Evolutionary conservation across 2,888 invertebrate species (phyloP).

Genomic region (Drosophila neutralis): DNA sequence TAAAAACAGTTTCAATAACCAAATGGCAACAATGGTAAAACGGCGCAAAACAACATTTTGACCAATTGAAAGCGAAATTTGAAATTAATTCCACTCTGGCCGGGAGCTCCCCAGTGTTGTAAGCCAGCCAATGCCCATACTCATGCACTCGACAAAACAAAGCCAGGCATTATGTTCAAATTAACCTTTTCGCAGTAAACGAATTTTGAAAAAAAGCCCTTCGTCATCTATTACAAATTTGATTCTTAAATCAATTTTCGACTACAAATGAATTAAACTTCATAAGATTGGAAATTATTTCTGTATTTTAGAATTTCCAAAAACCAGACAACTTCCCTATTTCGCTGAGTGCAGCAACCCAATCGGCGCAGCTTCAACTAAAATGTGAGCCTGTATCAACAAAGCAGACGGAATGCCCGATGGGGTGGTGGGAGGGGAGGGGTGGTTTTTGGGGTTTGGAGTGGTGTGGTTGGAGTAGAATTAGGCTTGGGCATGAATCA

Average conservation of each 20-base stretch:
- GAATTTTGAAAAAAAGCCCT: background rate
- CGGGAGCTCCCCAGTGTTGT: constrained; percentile 21
- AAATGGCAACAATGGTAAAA: constrained; percentile 31
- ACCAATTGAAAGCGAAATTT: constrained; percentile 70
- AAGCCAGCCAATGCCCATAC: background rate
- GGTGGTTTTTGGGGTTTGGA: background rate
- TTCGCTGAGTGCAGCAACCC: background rate
- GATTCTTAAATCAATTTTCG: background rate
- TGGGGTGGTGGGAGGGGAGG: background rate
- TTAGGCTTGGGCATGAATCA: constrained; percentile 41
- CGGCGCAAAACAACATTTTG: constrained; percentile 23
- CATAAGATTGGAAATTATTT: background rate
- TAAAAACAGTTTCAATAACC: constrained; percentile 55
- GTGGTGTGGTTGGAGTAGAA: background rate
- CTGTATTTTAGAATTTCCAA: background rate
- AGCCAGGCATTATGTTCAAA: too few relatives aligned
- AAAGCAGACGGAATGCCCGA: constrained; percentile 13
- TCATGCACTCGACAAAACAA: background rate
- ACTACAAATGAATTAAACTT: background rate
- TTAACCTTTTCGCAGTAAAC: background rate
- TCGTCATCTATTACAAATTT: background rate
- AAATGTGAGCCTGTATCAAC: constrained; percentile 65
- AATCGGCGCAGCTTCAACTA: constrained; percentile 10
- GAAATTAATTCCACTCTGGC: constrained; percentile 65
- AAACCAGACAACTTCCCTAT: background rate